Conservation (phyloP, 2,888 invertebrate species). For the Troglohyphantes excavatus region DNA sequence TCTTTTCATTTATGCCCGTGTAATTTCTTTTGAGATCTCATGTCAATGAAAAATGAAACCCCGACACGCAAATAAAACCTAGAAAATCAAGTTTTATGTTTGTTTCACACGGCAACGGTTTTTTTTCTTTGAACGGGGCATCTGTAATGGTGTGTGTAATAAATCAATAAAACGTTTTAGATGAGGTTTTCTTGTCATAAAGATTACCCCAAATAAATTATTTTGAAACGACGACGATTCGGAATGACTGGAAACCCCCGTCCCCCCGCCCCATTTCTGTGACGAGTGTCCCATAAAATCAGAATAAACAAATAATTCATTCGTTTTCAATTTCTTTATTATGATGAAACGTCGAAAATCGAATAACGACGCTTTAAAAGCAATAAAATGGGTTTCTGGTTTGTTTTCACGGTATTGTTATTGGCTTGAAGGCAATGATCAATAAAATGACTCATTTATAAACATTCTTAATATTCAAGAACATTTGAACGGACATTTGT, state of each 20-base stretch:
- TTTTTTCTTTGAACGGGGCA: neutral
- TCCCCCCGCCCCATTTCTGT: neutral
- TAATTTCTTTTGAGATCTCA: constrained; percentile 15
- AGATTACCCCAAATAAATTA: constrained; percentile 40
- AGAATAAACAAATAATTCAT: constrained; percentile 44
- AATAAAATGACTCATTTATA: neutral
- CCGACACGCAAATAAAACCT: constrained; percentile 28
- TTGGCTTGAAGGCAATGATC: neutral
- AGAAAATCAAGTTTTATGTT: constrained; percentile 34
- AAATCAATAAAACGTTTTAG: constrained; percentile 16
- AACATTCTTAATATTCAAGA: neutral
- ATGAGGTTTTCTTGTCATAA: constrained; percentile 28
- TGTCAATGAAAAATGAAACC: constrained; percentile 39
- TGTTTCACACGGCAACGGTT: constrained; percentile 20
- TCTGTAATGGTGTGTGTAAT: constrained; percentile 4
- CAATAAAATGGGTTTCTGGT: neutral
- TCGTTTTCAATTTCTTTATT: constrained; percentile 25
- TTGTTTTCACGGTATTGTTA: neutral
- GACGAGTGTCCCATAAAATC: neutral
- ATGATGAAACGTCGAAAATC: constrained; percentile 24
- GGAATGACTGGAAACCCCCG: too few species aligned
- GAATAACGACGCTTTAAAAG: neutral
- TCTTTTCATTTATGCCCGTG: constrained; percentile 10
- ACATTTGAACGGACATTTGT: too few species aligned
- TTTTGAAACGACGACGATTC: constrained; percentile 11